These are phyloP conservation scores for Thunnus albacares DNA, from an alignment of 2,797 vertebrate species.

Conservation along the genomic window DNA sequence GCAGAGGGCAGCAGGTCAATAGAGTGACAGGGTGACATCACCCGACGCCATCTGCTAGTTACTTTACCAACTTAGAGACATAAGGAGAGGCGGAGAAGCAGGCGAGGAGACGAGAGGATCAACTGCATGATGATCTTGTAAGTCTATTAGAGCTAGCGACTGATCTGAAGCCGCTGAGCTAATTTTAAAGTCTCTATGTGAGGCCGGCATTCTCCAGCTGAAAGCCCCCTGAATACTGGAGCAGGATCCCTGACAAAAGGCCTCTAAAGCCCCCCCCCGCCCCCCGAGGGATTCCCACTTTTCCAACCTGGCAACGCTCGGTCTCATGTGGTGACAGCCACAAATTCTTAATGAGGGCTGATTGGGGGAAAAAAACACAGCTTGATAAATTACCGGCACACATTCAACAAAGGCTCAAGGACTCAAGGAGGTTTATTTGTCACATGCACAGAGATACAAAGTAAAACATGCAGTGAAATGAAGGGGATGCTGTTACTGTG, in stretches of 20 bases:
- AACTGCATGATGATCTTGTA: conserved; percentile 55
- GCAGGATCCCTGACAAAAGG: conserved; percentile 36
- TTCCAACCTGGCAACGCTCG: conserved; percentile 41
- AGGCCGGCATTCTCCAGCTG: conserved; percentile 21
- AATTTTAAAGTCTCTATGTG: conserved; percentile 69
- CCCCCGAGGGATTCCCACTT: conserved; percentile 44
- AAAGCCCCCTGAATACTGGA: conserved; percentile 39
- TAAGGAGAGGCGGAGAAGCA: conserved; percentile 7
- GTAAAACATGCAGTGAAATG: too few relatives aligned
- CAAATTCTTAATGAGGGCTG: conserved; percentile 35
- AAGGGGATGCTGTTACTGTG: too few relatives aligned
- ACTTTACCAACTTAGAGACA: conserved; percentile 41
- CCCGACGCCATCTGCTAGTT: conserved; percentile 48
- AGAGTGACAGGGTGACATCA: conserved; percentile 77
- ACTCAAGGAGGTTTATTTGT: too few relatives aligned
- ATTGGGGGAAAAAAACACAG: background rate
- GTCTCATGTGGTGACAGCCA: conserved; percentile 48
- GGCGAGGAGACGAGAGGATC: conserved; percentile 20
- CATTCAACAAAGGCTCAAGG: background rate
- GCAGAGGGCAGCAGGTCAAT: conserved; percentile 57
- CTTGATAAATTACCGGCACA: conserved; percentile 29
- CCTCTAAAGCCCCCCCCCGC: conserved; percentile 26
- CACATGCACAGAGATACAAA: too few relatives aligned
- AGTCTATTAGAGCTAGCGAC: conserved; percentile 50
- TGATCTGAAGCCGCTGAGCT: conserved; percentile 65